Percentiles rank a stretch among this genome's conserved stretches.
Conservation (phyloP, 2,888 invertebrate species). For the Melieria crassipennis region DNA sequence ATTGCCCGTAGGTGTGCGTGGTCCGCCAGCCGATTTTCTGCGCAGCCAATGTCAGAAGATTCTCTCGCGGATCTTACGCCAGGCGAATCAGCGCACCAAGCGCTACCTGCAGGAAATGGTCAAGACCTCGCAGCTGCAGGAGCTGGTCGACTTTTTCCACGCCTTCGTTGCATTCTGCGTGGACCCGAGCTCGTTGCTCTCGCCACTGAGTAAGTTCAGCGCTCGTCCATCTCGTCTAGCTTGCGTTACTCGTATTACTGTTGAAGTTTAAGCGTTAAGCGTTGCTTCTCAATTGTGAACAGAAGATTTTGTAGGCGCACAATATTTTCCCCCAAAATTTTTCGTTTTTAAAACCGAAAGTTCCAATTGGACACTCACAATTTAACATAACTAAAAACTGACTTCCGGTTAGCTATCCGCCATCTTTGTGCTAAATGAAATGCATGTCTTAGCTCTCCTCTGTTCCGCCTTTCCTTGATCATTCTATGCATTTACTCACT, state of each 20-base stretch:
- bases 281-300: too few relatives aligned
- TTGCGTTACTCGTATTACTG: too few relatives aligned
- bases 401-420: neutral
- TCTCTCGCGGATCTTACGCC: conserved; percentile 78
- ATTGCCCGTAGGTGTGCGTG: conserved; percentile 70
- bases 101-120: conserved; percentile 77
- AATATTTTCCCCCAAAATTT: conserved; percentile 14
- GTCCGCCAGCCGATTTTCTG: conserved; percentile 90
- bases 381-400: neutral
- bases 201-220: conserved; percentile 83
- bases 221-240: too few relatives aligned
- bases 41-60: conserved; percentile 87
- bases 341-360: neutral
- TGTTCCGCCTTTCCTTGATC: neutral
- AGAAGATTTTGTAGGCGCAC: conserved; percentile 12
- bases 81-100: conserved; percentile 69
- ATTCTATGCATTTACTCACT: neutral
- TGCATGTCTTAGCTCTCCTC: too few relatives aligned
- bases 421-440: too few relatives aligned
- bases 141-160: conserved; percentile 93
- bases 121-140: conserved; percentile 78
- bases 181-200: conserved; percentile 85
- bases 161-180: conserved; percentile 95
- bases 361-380: conserved; percentile 13
- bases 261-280: too few relatives aligned